phyloP scores from a whole-genome alignment of 2,797 vertebrate species.

The Phalanger gymnotis region DNA sequence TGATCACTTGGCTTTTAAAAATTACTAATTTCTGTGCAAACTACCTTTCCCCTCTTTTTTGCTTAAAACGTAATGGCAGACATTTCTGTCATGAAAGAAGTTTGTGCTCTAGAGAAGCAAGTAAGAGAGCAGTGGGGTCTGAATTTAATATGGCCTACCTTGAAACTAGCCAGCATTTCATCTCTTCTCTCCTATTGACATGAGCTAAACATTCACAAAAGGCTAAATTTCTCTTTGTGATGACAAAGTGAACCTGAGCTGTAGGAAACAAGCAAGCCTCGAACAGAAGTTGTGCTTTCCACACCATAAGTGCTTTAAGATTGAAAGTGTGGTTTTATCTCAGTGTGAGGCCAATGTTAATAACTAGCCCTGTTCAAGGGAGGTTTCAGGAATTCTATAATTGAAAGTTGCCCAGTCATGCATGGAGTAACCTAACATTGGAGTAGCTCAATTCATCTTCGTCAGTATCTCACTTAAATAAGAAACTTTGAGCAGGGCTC shows the following conservation, averaged over 20 bases:
- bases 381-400: constrained; percentile 80
- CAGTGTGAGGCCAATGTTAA: constrained; percentile 77
- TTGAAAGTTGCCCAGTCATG: constrained; percentile 80
- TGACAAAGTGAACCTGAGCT: constrained; percentile 72
- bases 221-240: constrained; percentile 59
- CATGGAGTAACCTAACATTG: constrained; percentile 56
- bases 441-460: constrained; percentile 72
- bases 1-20: constrained; percentile 21
- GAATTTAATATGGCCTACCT: constrained; percentile 46
- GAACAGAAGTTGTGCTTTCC: constrained; percentile 70
- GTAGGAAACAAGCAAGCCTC: constrained; percentile 73
- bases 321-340: constrained; percentile 83
- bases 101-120: constrained; percentile 34
- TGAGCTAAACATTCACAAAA: constrained; percentile 44
- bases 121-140: constrained; percentile 21
- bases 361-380: constrained; percentile 78
- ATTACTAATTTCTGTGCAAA: background rate
- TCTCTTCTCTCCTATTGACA: constrained; percentile 50
- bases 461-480: constrained; percentile 68
- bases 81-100: constrained; percentile 63
- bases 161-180: constrained; percentile 50
- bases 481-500: constrained; percentile 65
- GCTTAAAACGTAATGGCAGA: constrained; percentile 53
- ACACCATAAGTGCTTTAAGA: constrained; percentile 77
- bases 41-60: background rate